Evolutionary conservation across 2,113 vertebrate species (phyloP).

Genomic region (Podarcis cretensis): DNA sequence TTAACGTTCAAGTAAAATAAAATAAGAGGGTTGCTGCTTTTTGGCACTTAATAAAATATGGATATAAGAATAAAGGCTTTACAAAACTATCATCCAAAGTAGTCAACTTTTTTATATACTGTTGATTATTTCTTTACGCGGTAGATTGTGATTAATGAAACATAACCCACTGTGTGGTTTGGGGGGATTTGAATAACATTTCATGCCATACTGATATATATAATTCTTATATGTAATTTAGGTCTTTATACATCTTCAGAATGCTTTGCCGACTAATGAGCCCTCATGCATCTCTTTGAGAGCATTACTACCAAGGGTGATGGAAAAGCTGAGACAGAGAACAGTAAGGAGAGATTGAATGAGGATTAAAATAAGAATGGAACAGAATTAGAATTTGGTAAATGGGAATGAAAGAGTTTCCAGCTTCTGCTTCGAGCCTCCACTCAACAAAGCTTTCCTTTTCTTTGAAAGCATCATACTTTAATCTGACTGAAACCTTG

Average conservation of each 20-base stretch:
- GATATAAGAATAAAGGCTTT: conserved; percentile 62
- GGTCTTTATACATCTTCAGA: conserved; percentile 46
- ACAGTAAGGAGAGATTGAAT: conserved; percentile 17
- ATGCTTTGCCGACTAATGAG: conserved; percentile 63
- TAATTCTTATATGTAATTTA: conserved; percentile 45
- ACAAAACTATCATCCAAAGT: conserved; percentile 55
- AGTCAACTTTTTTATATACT: conserved; percentile 39
- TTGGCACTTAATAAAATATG: conserved; percentile 70
- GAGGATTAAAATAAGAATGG: conserved; percentile 44
- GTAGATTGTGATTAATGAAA: conserved; percentile 59
- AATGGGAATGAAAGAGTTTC: conserved; percentile 64
- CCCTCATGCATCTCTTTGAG: conserved; percentile 61
- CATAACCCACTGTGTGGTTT: conserved; percentile 50
- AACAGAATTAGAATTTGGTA: conserved; percentile 50
- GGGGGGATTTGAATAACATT: conserved; percentile 61
- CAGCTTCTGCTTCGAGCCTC: conserved; percentile 30
- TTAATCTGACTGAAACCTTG: conserved; percentile 64
- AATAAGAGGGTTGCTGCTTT: conserved; percentile 53
- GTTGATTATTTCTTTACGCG: conserved; percentile 57
- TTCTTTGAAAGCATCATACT: conserved; percentile 37
- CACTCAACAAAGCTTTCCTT: neutral
- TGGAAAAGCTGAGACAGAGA: conserved; percentile 58
- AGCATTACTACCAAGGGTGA: conserved; percentile 25
- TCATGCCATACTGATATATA: conserved; percentile 12
- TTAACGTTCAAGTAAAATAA: conserved; percentile 54